phyloP scores from a whole-genome alignment of 2,113 vertebrate genomes.

The Otus sunia region DNA sequence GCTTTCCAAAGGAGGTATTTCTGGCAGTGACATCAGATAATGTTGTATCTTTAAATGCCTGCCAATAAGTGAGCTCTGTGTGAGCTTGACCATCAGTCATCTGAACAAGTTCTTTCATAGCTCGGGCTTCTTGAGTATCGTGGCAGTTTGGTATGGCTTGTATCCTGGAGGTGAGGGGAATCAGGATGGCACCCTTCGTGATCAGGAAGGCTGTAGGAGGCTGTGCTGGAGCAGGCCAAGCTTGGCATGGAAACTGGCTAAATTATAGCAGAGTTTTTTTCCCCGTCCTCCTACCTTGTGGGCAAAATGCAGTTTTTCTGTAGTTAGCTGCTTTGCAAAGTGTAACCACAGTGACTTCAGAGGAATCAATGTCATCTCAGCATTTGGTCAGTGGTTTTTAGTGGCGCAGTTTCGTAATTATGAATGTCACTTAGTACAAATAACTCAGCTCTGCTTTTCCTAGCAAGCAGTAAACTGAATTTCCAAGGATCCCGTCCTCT shows the following conservation, averaged over 20 bases:
- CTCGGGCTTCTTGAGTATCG: background rate
- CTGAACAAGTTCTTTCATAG: background rate
- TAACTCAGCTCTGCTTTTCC: background rate
- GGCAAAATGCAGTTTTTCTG: background rate
- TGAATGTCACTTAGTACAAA: background rate
- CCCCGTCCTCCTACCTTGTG: background rate
- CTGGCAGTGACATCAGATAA: background rate
- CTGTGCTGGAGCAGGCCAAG: no score
- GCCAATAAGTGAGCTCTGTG: background rate
- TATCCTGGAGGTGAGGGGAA: background rate
- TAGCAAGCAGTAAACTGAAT: background rate
- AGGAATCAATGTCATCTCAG: background rate
- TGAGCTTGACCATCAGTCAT: background rate
- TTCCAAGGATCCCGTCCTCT: background rate
- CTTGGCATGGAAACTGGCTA: fast-evolving
- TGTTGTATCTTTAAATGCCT: background rate
- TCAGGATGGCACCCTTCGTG: background rate
- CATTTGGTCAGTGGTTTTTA: background rate
- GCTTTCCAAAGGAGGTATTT: slow-evolving; percentile 27
- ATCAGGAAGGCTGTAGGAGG: background rate
- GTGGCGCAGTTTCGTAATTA: background rate
- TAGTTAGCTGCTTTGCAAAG: background rate
- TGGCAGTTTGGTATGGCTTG: background rate
- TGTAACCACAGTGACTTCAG: background rate
- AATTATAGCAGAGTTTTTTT: background rate